A percentile compares a stretch with the other conserved stretches of the same genome.
Conservation (phyloP, 1,140 invertebrate genomes). For the Centruroides sculpturatus region DNA sequence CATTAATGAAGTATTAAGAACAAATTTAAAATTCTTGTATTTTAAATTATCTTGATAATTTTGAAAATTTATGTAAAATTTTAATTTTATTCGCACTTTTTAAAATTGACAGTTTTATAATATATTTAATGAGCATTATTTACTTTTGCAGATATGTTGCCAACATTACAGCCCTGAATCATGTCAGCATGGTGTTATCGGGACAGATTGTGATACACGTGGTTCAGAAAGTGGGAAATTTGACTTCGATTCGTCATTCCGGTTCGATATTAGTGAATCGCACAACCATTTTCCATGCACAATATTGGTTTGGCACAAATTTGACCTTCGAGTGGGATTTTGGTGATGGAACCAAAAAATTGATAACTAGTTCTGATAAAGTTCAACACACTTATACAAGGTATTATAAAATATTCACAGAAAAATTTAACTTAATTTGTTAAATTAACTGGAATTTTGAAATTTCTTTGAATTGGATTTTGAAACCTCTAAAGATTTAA, state of each 20-base stretch:
- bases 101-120: too few species aligned
- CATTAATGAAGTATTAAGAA: too few species aligned
- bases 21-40: too few species aligned
- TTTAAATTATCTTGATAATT: too few species aligned
- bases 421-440: too few species aligned
- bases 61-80: too few species aligned
- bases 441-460: too few species aligned
- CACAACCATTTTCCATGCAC: slow-evolving; percentile 3
- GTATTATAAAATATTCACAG: background rate
- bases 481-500: too few species aligned
- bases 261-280: slow-evolving; percentile 11
- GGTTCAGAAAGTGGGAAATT: slow-evolving; percentile 9
- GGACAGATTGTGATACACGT: background rate
- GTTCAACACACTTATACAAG: slow-evolving; percentile 8
- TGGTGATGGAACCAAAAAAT: slow-evolving; percentile 7
- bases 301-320: slow-evolving; percentile 15
- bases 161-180: slow-evolving; percentile 10
- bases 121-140: too few species aligned
- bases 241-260: slow-evolving; percentile 6
- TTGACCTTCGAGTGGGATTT: slow-evolving; percentile 14
- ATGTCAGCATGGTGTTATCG: slow-evolving; percentile 6
- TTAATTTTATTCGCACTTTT: too few species aligned
- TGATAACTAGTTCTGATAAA: slow-evolving; percentile 8
- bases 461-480: too few species aligned
- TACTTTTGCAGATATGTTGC: slow-evolving; percentile 2